These are phyloP conservation scores for Sepiola atlantica DNA, from an alignment of 2,888 invertebrate genomes.

Conservation along the genomic window DNA sequence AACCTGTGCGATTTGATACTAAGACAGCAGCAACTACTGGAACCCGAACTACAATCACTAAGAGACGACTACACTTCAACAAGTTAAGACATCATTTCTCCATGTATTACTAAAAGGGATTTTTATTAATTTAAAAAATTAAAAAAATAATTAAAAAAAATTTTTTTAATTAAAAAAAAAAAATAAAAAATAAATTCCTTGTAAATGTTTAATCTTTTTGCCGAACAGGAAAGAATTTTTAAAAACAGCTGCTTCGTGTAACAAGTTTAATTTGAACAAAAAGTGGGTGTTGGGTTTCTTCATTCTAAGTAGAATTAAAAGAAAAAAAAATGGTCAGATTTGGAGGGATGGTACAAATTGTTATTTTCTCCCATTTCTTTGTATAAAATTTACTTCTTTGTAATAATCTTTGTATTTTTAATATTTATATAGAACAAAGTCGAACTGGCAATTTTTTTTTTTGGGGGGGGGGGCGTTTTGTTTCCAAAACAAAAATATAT, in stretches of 20 bases:
- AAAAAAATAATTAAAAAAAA: neutral
- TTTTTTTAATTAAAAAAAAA: neutral
- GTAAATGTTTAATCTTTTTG: neutral
- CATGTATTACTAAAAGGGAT: neutral
- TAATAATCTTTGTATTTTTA: neutral
- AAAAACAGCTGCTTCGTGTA: neutral
- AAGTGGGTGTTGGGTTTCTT: neutral
- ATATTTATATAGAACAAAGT: too few relatives aligned
- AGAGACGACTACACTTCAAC: neutral
- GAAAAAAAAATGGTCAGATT: neutral
- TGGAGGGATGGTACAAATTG: neutral
- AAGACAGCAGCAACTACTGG: slow-evolving; percentile 4
- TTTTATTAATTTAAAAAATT: neutral
- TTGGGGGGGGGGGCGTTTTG: too few relatives aligned
- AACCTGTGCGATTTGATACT: neutral
- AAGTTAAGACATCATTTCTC: neutral
- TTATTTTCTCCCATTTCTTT: neutral
- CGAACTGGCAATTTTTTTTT: too few relatives aligned
- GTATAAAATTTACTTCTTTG: neutral
- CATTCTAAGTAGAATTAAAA: neutral
- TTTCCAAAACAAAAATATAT: too few relatives aligned
- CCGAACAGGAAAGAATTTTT: neutral
- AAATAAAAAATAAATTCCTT: neutral
- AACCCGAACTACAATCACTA: neutral
- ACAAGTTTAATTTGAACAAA: neutral